Evolutionary conservation across 2,888 invertebrate genomes (phyloP).

Genomic region (Mechanitis mazaeus): DNA sequence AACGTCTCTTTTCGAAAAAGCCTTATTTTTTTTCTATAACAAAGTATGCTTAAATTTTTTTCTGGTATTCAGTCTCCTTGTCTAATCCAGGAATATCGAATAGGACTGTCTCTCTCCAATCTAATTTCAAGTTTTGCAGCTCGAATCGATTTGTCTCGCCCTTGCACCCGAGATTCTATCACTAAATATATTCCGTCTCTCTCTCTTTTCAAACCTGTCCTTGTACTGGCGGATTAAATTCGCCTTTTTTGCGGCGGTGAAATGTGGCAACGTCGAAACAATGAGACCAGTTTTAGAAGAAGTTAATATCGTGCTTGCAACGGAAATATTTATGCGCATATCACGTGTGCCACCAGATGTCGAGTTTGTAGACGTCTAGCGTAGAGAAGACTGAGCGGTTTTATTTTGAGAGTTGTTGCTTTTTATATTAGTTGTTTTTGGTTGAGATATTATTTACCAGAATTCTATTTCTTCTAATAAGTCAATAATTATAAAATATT

Average conservation of each 20-base stretch:
- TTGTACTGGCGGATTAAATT: constrained; percentile 52
- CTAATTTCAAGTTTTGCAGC: constrained; percentile 53
- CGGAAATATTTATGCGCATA: constrained; percentile 25
- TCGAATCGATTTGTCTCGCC: constrained; percentile 66
- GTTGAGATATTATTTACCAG: background rate
- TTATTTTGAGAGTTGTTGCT: background rate
- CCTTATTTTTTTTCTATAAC: constrained; percentile 32
- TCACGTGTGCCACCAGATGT: constrained; percentile 21
- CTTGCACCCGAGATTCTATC: constrained; percentile 48
- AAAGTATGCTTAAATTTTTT: constrained; percentile 48
- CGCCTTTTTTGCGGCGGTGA: constrained; percentile 50
- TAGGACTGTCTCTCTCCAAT: constrained; percentile 50
- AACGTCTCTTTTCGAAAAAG: constrained; percentile 25
- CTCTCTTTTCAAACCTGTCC: constrained; percentile 52
- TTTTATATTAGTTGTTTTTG: background rate
- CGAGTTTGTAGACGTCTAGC: constrained; percentile 14
- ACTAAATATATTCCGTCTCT: constrained; percentile 45
- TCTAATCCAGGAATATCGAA: constrained; percentile 41
- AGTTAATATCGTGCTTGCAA: constrained; percentile 23
- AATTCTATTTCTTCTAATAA: no score
- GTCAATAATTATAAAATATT: no score
- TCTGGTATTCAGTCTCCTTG: constrained; percentile 49
- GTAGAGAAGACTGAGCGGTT: constrained; percentile 2
- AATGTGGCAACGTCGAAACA: constrained; percentile 40
- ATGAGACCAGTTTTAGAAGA: constrained; percentile 26